Base-by-base conservation (phyloP, 2,888 invertebrate species). In the Xiphydria camelus region DNA sequence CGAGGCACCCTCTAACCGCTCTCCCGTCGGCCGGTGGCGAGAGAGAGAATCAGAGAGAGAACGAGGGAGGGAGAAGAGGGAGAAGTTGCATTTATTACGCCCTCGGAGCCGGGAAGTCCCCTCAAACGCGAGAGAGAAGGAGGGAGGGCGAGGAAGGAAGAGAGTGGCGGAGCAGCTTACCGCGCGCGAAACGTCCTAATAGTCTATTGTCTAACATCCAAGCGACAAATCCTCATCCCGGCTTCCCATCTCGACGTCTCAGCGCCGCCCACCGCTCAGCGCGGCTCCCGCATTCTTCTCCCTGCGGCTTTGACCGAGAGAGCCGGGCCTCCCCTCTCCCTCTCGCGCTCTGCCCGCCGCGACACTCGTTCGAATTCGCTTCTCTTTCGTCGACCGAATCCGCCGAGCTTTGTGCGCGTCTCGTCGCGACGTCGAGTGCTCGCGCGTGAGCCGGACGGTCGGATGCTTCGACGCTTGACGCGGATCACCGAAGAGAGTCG, bases 171-270 rank as follows among this genome's bases (percentile, higher is more conserved):
- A 66, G 69, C 64, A 53, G 69, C 68, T 70, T 70, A 70, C 64
- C 59, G 38, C 60, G 48, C 59, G 38, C 60, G 48, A 57, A 66
- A 70, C 68, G 61, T 66, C 65, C 68, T 71, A 70, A 71, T 70
- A 70, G 70, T 69, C 70, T 60, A 71, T 70, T 71, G 71, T 71
- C 67, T 68, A 66, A 68, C 64, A 61, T 68, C 64, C 62, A 51
- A 61, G 58, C 49, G 56, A 57, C 57, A 57, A 57, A 57, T 55
- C 57, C 53, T 57, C 57, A 57, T 57, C 49, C 42, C 47, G 32
- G 47, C n/a, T 36, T 47, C 37, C 43, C 29, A 12, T 10, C 32
- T 15, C 17, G 38, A 20, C 32, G 26, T 29, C 20, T 23, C 34
- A 36, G 21, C 29, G 26, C 31, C 40, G 25, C 40, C 22, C 40